These are phyloP conservation scores for Bolborhynchus lineola DNA, from an alignment of 2,113 vertebrate species.

Conservation along the genomic window DNA sequence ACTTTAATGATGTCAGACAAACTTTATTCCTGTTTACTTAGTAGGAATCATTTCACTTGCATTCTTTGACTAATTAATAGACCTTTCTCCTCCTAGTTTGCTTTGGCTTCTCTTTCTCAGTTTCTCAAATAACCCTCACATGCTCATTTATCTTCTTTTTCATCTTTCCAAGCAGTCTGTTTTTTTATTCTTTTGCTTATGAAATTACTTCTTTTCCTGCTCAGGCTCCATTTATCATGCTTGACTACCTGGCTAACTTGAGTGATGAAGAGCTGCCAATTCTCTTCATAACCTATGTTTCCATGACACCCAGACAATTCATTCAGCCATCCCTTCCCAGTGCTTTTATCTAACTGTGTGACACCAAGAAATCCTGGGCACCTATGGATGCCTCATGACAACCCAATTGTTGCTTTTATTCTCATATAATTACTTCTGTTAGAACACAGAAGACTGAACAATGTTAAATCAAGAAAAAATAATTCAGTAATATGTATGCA, in stretches of 20 bases:
- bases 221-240: background rate
- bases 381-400: background rate
- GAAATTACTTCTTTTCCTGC: background rate
- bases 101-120: background rate
- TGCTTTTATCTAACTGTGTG: too few species aligned
- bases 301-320: background rate
- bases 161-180: background rate
- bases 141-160: background rate
- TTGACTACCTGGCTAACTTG: background rate
- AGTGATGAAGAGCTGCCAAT: background rate
- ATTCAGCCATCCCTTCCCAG: background rate
- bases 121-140: background rate
- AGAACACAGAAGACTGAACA: background rate
- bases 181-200: background rate
- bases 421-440: background rate
- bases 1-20: background rate
- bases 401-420: background rate
- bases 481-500: background rate
- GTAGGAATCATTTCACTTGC: background rate
- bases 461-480: background rate
- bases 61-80: background rate
- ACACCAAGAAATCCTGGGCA: background rate
- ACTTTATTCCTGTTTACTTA: background rate
- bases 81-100: background rate
- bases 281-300: background rate